Conservation (phyloP, 2,113 vertebrate species). For the Egretta garzetta region DNA sequence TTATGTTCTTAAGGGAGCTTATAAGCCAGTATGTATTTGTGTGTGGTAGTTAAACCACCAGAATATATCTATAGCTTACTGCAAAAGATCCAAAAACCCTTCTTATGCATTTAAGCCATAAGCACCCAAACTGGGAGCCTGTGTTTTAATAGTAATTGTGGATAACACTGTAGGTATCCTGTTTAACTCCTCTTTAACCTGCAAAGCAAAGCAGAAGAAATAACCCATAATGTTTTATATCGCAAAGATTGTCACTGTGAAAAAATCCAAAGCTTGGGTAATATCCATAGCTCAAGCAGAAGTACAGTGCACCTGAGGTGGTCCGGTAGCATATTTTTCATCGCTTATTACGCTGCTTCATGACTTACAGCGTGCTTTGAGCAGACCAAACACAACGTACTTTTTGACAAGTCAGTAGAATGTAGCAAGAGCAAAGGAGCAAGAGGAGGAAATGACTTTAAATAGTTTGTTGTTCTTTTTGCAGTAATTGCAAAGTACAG, state of each 20-base stretch:
- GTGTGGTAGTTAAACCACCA: neutral
- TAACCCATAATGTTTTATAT: neutral
- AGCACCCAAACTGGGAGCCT: neutral
- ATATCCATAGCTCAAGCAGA: neutral
- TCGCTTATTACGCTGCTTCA: neutral
- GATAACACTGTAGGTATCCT: neutral
- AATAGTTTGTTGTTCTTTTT: slow-evolving; percentile 66
- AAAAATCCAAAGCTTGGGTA: neutral
- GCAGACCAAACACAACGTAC: neutral
- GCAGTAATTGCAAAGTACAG: slow-evolving; percentile 53
- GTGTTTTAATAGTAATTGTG: neutral
- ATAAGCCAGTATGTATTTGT: neutral
- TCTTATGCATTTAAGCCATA: neutral
- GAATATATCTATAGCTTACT: neutral
- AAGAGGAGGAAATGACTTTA: slow-evolving; percentile 28
- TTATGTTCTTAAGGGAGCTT: neutral
- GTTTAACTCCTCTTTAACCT: neutral
- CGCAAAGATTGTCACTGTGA: neutral
- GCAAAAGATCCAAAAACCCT: neutral
- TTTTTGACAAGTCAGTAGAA: neutral
- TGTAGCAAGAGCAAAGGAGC: neutral
- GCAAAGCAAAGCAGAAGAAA: neutral
- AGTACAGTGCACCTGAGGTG: neutral
- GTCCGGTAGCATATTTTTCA: neutral
- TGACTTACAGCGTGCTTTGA: neutral